Base-by-base conservation (phyloP, 2,797 vertebrate species). In the Arvicola amphibius region DNA sequence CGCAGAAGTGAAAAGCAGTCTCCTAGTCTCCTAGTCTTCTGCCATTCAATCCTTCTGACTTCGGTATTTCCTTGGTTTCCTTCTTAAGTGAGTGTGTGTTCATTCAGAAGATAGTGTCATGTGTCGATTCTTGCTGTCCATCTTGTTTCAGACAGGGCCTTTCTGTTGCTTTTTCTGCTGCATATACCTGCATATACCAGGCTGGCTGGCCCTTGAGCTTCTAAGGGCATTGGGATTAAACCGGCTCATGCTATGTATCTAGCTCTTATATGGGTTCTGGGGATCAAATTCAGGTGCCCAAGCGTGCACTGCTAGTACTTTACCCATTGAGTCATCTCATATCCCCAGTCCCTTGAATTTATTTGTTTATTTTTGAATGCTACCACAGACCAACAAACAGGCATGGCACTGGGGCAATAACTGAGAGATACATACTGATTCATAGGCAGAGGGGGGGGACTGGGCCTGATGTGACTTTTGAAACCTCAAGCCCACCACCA, bases 1-100 rank as follows among this genome's bases (percentile, higher is more conserved):
- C 96, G 48, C 32, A 77, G 61, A 96, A 92, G 63, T 79, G 73
- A 96, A 96, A 94, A 90, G 10, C 34, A 59, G 51, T 88, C 85
- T 85, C 25, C 65, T 27, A 59, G 51, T 88, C 85, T 85, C 25
- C 65, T 27, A 53, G 5, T 94, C 12, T 85, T 94, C 84, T 79
- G 61, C 27, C 83, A 34, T 96, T 93, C 25, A 84, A 92, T 29
- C 61, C 88, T 96, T 8, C 63, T 88, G 19, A 59, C 90, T 94
- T 93, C 87, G 51, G 37, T 37, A 73, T 51, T 48, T 95, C 17
- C 19, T 9, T 93, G 40, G 34, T 81, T 46, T 87, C 71, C 46
- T 83, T 37, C 48, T 3, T 85, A 32, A 21, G n/a, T 43, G 37
- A 11, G 17, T 21, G 48, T 79, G 48, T 78, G 76, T 21, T 12